Conservation (phyloP, 2,113 vertebrate genomes). For the Callospermophilus lateralis region DNA sequence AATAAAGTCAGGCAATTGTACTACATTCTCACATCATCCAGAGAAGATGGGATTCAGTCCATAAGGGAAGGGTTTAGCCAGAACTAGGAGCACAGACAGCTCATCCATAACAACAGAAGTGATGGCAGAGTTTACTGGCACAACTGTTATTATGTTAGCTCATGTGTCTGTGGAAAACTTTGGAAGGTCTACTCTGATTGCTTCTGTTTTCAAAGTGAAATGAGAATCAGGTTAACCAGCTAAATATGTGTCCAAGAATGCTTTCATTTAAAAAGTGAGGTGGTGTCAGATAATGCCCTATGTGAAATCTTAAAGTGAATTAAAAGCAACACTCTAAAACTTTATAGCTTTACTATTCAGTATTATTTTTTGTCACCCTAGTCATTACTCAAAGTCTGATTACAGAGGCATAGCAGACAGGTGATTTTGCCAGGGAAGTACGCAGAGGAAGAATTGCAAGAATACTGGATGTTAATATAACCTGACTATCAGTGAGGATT, state of each 20-base stretch:
- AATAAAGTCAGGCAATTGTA: not conserved
- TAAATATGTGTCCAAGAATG: not conserved
- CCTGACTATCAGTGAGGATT: not conserved
- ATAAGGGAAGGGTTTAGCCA: conserved; percentile 10
- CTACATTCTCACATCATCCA: not conserved
- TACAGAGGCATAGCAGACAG: not conserved
- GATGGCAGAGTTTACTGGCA: conserved; percentile 37
- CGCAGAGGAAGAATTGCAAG: not conserved
- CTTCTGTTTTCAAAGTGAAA: conserved; percentile 31
- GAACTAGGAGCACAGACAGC: conserved; percentile 28
- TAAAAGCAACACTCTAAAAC: not conserved
- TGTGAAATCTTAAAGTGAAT: not conserved
- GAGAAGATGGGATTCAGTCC: conserved; percentile 7
- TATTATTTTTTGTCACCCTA: not conserved
- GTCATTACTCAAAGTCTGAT: not conserved
- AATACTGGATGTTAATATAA: not conserved
- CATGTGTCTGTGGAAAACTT: not conserved
- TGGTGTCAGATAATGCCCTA: not conserved
- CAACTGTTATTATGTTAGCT: conserved; percentile 2
- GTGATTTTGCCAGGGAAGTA: not conserved
- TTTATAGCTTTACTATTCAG: not conserved
- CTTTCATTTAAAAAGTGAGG: not conserved
- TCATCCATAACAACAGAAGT: conserved; percentile 48
- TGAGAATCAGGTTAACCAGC: not conserved
- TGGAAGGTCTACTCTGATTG: not conserved